Percentiles rank a stretch among this genome's conserved stretches.
Evolutionary conservation across 2,888 invertebrate genomes (phyloP).

Genomic region (Sinohyriopsis cumingii): DNA sequence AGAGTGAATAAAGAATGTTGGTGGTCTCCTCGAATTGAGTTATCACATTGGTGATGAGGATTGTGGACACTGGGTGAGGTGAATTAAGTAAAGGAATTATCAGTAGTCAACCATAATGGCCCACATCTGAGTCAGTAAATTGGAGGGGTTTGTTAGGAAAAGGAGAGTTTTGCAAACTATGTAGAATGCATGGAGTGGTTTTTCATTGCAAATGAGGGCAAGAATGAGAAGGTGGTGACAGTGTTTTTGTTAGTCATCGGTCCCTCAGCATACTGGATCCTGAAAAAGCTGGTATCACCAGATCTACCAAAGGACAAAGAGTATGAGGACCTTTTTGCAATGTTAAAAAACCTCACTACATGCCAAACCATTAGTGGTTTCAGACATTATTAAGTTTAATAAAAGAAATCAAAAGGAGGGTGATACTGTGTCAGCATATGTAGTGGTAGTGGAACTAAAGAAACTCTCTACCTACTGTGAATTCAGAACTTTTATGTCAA

Average conservation of each 20-base stretch:
- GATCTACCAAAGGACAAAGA: slow-evolving; percentile 12
- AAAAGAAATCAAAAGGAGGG: slow-evolving; percentile 18
- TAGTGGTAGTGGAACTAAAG: slow-evolving; percentile 8
- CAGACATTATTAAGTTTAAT: slow-evolving; percentile 18
- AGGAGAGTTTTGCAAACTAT: slow-evolving; percentile 8
- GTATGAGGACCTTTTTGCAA: background rate
- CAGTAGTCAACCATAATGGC: background rate
- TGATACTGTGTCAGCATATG: slow-evolving; percentile 12
- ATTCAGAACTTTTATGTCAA: background rate
- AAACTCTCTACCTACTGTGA: background rate
- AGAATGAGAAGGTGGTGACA: slow-evolving; percentile 10
- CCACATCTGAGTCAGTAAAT: slow-evolving; percentile 11
- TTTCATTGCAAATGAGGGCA: slow-evolving; percentile 10
- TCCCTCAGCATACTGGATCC: slow-evolving; percentile 6
- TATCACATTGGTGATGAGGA: too few relatives aligned
- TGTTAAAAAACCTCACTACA: slow-evolving; percentile 8
- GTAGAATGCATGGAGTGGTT: slow-evolving; percentile 10
- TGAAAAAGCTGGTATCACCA: slow-evolving; percentile 13
- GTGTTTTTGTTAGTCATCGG: slow-evolving; percentile 17
- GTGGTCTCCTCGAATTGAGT: too few relatives aligned
- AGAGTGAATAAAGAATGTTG: too few relatives aligned
- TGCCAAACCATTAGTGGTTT: slow-evolving; percentile 15
- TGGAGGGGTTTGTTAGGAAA: slow-evolving; percentile 9
- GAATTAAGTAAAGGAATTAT: too few relatives aligned
- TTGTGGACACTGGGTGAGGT: too few relatives aligned